Conservation (phyloP, 2,888 invertebrate species). For the Pyralis farinalis region DNA sequence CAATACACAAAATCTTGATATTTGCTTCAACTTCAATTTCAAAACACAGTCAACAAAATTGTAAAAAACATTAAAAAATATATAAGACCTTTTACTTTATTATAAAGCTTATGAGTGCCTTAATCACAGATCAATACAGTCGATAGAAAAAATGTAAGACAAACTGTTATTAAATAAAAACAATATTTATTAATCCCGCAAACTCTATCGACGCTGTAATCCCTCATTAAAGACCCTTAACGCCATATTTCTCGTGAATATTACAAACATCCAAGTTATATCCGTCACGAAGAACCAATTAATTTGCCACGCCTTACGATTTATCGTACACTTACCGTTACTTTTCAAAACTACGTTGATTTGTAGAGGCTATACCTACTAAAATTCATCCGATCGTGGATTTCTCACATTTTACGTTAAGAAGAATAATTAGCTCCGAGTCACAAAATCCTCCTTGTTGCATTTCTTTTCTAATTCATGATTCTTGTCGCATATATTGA, state of each 20-base stretch:
- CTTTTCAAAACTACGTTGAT: constrained; percentile 45
- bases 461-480: no score
- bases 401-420: constrained; percentile 35
- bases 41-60: no score
- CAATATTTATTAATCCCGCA: background rate
- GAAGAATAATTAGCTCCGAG: no score
- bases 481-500: no score
- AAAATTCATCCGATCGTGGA: constrained; percentile 54
- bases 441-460: no score
- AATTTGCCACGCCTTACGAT: constrained; percentile 68
- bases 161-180: background rate
- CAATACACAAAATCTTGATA: no score
- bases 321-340: constrained; percentile 67
- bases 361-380: constrained; percentile 57
- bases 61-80: no score
- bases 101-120: background rate
- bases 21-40: no score
- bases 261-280: constrained; percentile 36
- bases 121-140: constrained; percentile 1
- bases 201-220: constrained; percentile 4
- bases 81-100: no score
- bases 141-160: background rate
- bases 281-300: constrained; percentile 59
- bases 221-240: constrained; percentile 13
- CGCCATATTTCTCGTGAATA: constrained; percentile 6